Percentiles rank a stretch among this genome's conserved stretches.
These are phyloP conservation scores for Halocynthia aurantium DNA, from an alignment of 23 tunicate species.

Conservation along the genomic window DNA sequence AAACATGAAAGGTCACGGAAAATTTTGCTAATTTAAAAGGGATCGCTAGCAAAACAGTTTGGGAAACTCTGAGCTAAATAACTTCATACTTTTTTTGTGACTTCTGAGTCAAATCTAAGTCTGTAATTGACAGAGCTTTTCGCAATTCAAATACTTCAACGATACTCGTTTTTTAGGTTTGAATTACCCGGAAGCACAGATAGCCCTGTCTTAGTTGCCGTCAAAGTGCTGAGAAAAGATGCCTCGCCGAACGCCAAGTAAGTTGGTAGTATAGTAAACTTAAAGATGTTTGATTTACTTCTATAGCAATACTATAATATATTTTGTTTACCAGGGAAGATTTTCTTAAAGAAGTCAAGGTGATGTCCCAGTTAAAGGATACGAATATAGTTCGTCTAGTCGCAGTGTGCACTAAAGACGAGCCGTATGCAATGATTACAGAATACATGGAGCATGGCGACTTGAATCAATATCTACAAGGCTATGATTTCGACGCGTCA, in stretches of 20 bases:
- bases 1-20: too few relatives aligned
- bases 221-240: constrained; percentile 66
- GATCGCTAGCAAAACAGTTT: too few relatives aligned
- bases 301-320: not conserved
- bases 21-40: too few relatives aligned
- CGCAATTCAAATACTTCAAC: not conserved
- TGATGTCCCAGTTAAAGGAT: constrained; percentile 59
- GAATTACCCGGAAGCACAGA: constrained; percentile 31
- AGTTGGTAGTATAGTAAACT: not conserved
- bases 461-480: constrained; percentile 25
- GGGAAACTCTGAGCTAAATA: too few relatives aligned
- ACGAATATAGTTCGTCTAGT: constrained; percentile 78
- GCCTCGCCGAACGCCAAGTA: constrained; percentile 78
- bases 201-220: constrained; percentile 70
- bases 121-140: not conserved
- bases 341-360: constrained; percentile 74
- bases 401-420: constrained; percentile 67
- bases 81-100: too few relatives aligned
- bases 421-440: constrained; percentile 79
- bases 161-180: constrained; percentile 15
- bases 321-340: constrained; percentile 40
- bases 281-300: not conserved
- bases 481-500: constrained; percentile 6
- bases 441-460: constrained; percentile 96
- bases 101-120: not conserved